A percentile compares a stretch with the other conserved stretches of the same genome.
phyloP scores from a whole-genome alignment of 2,888 invertebrate species.

The Scaptomyza reducta region DNA sequence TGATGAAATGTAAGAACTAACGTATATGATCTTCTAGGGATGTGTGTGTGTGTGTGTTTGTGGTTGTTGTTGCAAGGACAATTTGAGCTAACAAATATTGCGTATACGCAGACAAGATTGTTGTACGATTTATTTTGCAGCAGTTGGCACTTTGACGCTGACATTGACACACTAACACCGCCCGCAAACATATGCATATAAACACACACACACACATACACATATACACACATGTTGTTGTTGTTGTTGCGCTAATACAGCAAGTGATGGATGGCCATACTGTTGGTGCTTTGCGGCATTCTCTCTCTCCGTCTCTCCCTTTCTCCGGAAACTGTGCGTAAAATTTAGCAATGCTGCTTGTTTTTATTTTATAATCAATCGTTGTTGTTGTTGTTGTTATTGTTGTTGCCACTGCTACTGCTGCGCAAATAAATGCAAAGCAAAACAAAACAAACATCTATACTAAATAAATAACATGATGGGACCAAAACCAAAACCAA shows the following conservation, averaged over 20 bases:
- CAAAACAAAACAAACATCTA: constrained; percentile 34
- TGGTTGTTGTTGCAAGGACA: constrained; percentile 27
- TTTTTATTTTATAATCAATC: constrained; percentile 57
- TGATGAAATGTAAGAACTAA: too few relatives aligned
- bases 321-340: constrained; percentile 55
- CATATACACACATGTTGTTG: neutral
- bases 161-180: constrained; percentile 47
- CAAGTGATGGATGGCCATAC: constrained; percentile 54
- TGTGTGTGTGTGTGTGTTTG: neutral
- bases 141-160: constrained; percentile 53
- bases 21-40: too few relatives aligned
- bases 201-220: neutral
- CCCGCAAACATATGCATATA: constrained; percentile 13
- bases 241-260: constrained; percentile 31
- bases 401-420: constrained; percentile 14
- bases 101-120: constrained; percentile 58
- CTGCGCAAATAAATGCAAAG: constrained; percentile 36
- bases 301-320: neutral
- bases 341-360: constrained; percentile 48
- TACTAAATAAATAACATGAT: constrained; percentile 34
- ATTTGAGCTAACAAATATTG: constrained; percentile 36
- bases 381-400: constrained; percentile 30
- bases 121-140: constrained; percentile 50
- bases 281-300: constrained; percentile 32
- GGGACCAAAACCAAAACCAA: constrained; percentile 9